Percentiles rank a stretch among this genome's conserved stretches.
phyloP scores from a whole-genome alignment of 2,113 vertebrate genomes.

The Scatophagus argus region DNA sequence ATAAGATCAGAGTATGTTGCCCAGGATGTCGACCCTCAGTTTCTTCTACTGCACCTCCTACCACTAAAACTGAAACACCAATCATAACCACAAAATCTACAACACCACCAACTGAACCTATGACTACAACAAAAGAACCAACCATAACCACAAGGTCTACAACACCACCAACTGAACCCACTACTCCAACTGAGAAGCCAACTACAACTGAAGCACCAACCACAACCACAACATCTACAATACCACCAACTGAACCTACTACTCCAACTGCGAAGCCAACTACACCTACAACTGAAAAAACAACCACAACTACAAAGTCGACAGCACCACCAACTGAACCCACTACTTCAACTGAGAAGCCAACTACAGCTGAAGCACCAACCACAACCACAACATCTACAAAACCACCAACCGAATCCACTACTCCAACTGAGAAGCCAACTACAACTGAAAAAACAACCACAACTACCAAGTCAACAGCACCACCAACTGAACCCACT shows the following conservation, averaged over 20 bases:
- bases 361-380: neutral
- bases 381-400: neutral
- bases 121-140: no score
- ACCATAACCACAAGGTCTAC: neutral
- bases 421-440: neutral
- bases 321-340: neutral
- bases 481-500: neutral
- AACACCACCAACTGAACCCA: neutral
- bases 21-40: accelerated
- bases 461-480: neutral
- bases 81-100: no score
- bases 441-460: no score
- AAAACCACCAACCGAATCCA: neutral
- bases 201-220: neutral
- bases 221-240: neutral
- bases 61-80: accelerated
- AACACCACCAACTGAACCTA: no score
- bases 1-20: slow-evolving; percentile 70
- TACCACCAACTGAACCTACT: neutral
- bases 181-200: neutral
- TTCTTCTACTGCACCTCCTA: no score
- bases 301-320: neutral
- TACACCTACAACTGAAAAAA: no score
- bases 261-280: neutral
- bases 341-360: neutral